Percentiles rank a stretch among this genome's conserved stretches.
phyloP scores from a whole-genome alignment of 1,140 invertebrate species.

The Cyclargus thomasi region DNA sequence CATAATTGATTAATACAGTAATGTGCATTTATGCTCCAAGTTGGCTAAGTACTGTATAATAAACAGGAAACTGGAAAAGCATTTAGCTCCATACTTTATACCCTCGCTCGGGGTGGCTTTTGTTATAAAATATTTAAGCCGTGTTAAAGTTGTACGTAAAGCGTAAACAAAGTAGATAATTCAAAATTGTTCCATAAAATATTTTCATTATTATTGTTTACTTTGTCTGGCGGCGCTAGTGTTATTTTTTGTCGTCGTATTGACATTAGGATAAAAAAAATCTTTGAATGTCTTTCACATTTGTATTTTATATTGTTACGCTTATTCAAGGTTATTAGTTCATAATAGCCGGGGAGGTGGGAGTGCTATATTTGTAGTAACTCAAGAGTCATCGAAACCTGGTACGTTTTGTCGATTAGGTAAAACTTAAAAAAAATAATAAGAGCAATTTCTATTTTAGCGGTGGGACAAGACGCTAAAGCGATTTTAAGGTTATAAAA shows the following conservation, averaged over 20 bases:
- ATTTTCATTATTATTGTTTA: constrained; percentile 21
- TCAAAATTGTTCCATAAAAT: constrained; percentile 21
- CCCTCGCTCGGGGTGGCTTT: constrained; percentile 4
- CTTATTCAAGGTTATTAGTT: too few species aligned
- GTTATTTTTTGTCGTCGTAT: not conserved
- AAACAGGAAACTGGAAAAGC: constrained; percentile 16
- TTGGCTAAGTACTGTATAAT: not conserved
- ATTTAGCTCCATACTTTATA: constrained; percentile 11
- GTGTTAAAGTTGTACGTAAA: constrained; percentile 8
- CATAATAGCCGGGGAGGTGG: too few species aligned
- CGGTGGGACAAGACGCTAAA: too few species aligned
- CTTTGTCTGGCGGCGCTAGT: not conserved
- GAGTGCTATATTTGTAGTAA: too few species aligned
- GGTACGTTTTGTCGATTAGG: too few species aligned
- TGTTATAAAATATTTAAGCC: constrained; percentile 15
- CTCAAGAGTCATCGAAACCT: too few species aligned
- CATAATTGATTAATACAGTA: not conserved
- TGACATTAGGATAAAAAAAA: not conserved
- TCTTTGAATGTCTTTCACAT: not conserved
- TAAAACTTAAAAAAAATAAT: not conserved
- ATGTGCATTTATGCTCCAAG: not conserved
- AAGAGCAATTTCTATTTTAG: too few species aligned
- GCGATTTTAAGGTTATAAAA: too few species aligned
- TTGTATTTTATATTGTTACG: not conserved
- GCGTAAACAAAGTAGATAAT: constrained; percentile 14